Evolutionary conservation across 2,797 vertebrate genomes (phyloP).

Genomic region (Pagetopsis macropterus): DNA sequence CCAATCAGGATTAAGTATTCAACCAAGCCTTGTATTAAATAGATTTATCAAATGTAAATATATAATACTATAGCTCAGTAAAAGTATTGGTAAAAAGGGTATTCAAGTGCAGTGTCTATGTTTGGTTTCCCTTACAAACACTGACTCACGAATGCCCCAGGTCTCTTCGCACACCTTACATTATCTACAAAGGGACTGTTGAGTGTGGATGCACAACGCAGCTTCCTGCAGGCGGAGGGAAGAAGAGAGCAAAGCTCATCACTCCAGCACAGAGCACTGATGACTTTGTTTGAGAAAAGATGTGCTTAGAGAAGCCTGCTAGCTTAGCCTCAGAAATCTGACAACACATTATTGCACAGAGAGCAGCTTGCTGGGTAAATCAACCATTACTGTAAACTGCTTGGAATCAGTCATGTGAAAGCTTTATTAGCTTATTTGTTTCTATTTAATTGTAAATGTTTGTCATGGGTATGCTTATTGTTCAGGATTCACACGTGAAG

Average conservation of each 20-base stretch:
- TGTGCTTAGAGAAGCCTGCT: slow-evolving; percentile 51
- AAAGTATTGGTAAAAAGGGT: not conserved
- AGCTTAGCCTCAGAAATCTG: slow-evolving; percentile 47
- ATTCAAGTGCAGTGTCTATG: not conserved
- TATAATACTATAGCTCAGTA: not conserved
- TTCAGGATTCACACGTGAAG: slow-evolving; percentile 17
- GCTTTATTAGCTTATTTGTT: slow-evolving; percentile 9
- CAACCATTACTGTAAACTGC: slow-evolving; percentile 27
- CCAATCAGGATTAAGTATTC: no score
- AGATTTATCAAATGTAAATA: not conserved
- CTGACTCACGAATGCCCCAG: slow-evolving; percentile 28
- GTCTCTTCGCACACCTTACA: slow-evolving; percentile 45
- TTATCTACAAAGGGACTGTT: slow-evolving; percentile 48
- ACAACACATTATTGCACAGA: slow-evolving; percentile 21
- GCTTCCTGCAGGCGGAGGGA: slow-evolving; percentile 47
- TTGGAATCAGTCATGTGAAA: slow-evolving; percentile 32
- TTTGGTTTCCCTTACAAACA: not conserved
- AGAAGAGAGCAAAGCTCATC: slow-evolving; percentile 51
- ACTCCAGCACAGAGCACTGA: slow-evolving; percentile 35
- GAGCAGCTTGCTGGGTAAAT: slow-evolving; percentile 31
- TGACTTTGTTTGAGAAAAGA: slow-evolving; percentile 53
- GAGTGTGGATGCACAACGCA: slow-evolving; percentile 46
- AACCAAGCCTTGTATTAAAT: not conserved
- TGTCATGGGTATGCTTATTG: not conserved
- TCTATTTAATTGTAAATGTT: not conserved